Evolutionary conservation across 2,888 invertebrate species (phyloP), one percentile per base, ranked within the genome.

Genomic region (Brenthis hecate): DNA sequence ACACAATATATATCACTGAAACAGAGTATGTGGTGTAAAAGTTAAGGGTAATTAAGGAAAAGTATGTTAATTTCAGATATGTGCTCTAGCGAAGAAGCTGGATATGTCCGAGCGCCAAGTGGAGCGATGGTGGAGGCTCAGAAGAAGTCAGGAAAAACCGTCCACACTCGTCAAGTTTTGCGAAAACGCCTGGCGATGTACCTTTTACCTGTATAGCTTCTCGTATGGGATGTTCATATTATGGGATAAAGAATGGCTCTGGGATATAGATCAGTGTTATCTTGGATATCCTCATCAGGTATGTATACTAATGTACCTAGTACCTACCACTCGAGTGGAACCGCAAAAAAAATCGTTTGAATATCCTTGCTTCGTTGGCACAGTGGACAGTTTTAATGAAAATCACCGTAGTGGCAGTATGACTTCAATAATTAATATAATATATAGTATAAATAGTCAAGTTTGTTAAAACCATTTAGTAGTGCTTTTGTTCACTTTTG

Each of bases 231-330:
- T 97, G 50, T 94, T 94, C 79, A 94, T 96, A 69, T 92, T 99
- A 54, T 98, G 98, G 97, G 96, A 98, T 87, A 99, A 99, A 90
- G 94, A 96, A 66, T 99, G 98, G 98, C 94, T 99, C 75, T 98
- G 98, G 98, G 95, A 98, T 82, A 97, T 98, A 72, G 96, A 96
- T 76, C 93, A 96, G 81, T 98, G 98, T 84, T 99, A 98, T 95
- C 86, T 94, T 69, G 95, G 95, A 43, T 97, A 96, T 83, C 97
- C 97, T 11, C 95, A 96, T 89, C 97, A 97, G 94, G 96, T 96
- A 51, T 79, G 75, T 65, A 16, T 16, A 6, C 0, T 16, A 14
- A 28, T n/a, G 23, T 14, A 48, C 16, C 6, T 54, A 28, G 28
- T 28, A 28, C 28, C 4, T 28, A 28, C 3, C 28, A 28, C 3